Conservation (phyloP, 92 coral and sea anemone genomes). For the Palythoa grandiflora region DNA sequence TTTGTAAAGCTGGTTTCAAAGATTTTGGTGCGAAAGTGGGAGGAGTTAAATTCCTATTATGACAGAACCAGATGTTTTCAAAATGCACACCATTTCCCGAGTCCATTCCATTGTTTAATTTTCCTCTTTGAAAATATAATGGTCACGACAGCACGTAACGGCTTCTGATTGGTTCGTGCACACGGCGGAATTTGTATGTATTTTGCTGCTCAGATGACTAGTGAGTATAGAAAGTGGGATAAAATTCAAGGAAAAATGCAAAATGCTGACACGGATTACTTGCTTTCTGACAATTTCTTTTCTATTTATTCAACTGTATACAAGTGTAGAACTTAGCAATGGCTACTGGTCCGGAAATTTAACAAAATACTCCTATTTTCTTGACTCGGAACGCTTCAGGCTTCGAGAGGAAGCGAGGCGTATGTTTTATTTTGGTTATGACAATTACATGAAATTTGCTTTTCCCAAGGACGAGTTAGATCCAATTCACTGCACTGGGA, state of each 20-base stretch:
- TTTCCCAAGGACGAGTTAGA: constrained; percentile 95
- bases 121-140: neutral
- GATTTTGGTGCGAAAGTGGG: too few species aligned
- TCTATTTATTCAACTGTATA: neutral
- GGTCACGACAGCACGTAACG: constrained; percentile 38
- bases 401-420: constrained; percentile 85
- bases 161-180: constrained; percentile 27
- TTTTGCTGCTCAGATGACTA: neutral
- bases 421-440: constrained; percentile 96
- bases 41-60: too few species aligned
- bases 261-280: neutral
- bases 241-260: constrained; percentile 29
- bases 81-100: neutral
- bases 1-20: neutral
- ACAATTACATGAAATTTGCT: constrained; percentile 94
- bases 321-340: constrained; percentile 12
- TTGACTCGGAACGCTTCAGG: constrained; percentile 81
- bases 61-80: too few species aligned
- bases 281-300: constrained; percentile 18
- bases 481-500: constrained; percentile 96
- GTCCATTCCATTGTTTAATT: neutral
- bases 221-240: neutral
- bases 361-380: constrained; percentile 78
- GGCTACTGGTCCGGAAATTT: constrained; percentile 42
- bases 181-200: neutral